Evolutionary conservation across 2,797 vertebrate species (phyloP), one percentile per base, ranked within the genome.

Genomic region (Odontamblyopus lacepedii): DNA sequence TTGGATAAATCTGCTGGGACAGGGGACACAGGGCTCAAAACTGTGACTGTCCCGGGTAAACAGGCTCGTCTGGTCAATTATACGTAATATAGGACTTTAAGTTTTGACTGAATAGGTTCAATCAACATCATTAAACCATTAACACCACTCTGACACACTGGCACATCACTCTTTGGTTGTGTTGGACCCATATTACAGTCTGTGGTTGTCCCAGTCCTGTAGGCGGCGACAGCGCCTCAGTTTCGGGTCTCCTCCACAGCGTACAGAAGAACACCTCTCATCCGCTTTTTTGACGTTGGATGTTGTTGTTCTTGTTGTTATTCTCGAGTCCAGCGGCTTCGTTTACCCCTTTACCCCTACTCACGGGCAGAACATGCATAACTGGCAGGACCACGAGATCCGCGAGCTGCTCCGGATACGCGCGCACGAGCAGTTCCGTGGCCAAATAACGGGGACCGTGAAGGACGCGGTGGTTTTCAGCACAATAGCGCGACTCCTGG

Each of bases 331-430:
- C 5, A 59, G 57, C 27, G 16, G 29, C 5, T 19, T 18, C 12
- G 2, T 48, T 48, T 48, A 4, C 41, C 13, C 41, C 16, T 62
- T 35, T 19, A 3, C 30, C 2, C 3, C 1, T 16, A 35, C 11
- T 26, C 18, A 62, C 18, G 18, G 4, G 62, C 16, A 61, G 30
- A 78, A 26, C 63, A 85, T 79, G 74, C 78, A 80, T 73, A 85
- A 85, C 71, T 88, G 87, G 84, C 78, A 82, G 77, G 79, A 86
- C 71, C 83, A 85, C 41, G 84, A 85, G 51, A 85, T 89, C 18
- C 79, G 68, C 41, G 78, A 83, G 69, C 81, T 80, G 50, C 18
- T 86, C 62, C 75, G 23, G 23, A 72, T 86, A 15, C 74, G 78
- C 1, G 78, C 71, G 0, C 75, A 71, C 15, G 82, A 84, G 44